phyloP scores from a whole-genome alignment of 2,888 invertebrate genomes.

The Drosophila meridionalis region DNA sequence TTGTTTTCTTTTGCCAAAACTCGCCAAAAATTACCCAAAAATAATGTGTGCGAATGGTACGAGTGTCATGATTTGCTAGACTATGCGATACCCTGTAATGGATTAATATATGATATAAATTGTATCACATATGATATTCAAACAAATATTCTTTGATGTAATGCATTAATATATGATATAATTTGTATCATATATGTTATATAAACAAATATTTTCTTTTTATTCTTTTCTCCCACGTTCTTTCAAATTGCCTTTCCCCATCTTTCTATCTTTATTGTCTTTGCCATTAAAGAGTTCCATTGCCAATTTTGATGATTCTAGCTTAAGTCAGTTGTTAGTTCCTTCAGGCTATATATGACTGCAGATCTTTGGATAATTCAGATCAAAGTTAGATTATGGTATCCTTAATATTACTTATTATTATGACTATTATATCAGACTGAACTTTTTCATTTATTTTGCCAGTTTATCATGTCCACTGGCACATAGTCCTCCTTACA shows the following conservation, averaged over 20 bases:
- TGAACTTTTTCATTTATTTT: neutral
- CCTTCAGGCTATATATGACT: too few species aligned
- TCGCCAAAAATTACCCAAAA: constrained; percentile 27
- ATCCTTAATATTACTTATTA: neutral
- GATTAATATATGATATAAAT: neutral
- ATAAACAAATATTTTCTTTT: too few species aligned
- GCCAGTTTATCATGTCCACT: neutral
- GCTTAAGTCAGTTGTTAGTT: too few species aligned
- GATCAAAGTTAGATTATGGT: too few species aligned
- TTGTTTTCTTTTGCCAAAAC: constrained; percentile 21
- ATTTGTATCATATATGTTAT: neutral
- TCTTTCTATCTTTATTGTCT: too few species aligned
- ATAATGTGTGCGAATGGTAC: neutral
- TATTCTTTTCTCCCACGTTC: too few species aligned
- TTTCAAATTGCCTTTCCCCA: too few species aligned
- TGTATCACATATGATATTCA: too few species aligned
- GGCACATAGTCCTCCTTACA: neutral
- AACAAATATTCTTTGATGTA: neutral
- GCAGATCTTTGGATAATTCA: too few species aligned
- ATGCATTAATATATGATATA: neutral
- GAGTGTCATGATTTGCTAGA: neutral
- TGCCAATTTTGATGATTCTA: too few species aligned
- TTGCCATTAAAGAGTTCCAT: too few species aligned
- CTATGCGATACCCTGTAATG: neutral
- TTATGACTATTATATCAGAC: neutral